Conservation (phyloP, 2,888 invertebrate genomes). For the Erynnis tages region DNA sequence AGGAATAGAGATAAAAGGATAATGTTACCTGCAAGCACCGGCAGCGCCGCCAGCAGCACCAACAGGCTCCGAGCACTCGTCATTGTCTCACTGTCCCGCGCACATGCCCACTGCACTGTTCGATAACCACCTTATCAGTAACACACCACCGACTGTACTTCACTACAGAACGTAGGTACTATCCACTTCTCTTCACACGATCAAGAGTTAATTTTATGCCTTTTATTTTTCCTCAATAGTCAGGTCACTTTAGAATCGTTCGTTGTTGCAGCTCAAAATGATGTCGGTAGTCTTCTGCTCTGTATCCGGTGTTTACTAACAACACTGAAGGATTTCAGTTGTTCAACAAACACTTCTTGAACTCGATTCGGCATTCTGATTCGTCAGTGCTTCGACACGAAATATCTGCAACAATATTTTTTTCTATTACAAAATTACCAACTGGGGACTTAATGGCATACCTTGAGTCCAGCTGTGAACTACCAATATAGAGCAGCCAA, state of each 20-base stretch:
- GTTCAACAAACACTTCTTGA: background rate
- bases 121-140: too few species aligned
- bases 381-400: background rate
- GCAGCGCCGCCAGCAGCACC: slow-evolving; percentile 53
- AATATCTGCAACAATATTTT: slow-evolving; percentile 14
- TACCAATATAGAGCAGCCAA: too few species aligned
- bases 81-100: background rate
- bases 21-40: slow-evolving; percentile 52
- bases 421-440: too few species aligned
- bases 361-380: background rate
- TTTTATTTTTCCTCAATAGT: too few species aligned
- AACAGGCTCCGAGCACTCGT: slow-evolving; percentile 32
- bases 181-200: too few species aligned
- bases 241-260: too few species aligned
- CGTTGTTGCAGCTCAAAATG: too few species aligned
- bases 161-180: too few species aligned
- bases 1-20: too few species aligned
- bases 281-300: background rate
- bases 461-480: too few species aligned
- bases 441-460: too few species aligned
- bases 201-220: too few species aligned
- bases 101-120: background rate
- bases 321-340: background rate
- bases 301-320: background rate
- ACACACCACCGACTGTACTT: background rate